Base-by-base conservation (phyloP, 2,888 invertebrate genomes). In the Dryobota labecula region DNA sequence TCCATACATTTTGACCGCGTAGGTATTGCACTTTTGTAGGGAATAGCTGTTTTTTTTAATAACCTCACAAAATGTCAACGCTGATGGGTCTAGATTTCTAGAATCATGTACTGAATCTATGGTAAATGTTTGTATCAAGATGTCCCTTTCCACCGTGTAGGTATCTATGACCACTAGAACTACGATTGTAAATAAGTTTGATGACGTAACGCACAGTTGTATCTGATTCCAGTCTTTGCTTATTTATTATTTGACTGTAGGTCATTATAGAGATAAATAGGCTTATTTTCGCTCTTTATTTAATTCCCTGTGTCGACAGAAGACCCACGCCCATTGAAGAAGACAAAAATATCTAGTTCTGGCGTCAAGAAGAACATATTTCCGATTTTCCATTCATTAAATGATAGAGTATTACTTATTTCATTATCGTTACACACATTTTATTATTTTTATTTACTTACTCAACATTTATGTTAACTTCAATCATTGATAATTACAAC, bases 141-240 rank as follows among this genome's bases (percentile, higher is more conserved):
- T 43, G 20, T 43, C 7, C 7, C 2, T 20, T 20, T 45, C 43
- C 8, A 45, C 20, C 43, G 43, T 45, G n/a, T n/a, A n/a, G n/a
- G 45, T 20, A 13, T 27, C 11, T 24, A 18, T n/a, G 6, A 7
- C 8, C 30, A 3, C 27, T 60, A n/a, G 43, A 67, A 60, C 53
- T 53, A 20, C 47, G 24, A 53, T 24, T 13, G 11, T 11, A 69
- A 60, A 49, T 47, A 68, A 69, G 9, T 5, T 13, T 43, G 11
- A 45, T 53, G 15, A 13, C 30, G 4, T 2, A 49, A 47, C 20
- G 15, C 27, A 30, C 33, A 5, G 13, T 51, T 18, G 9, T 30
- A 51, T 18, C 15, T 27, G 18, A 51, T 27, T 27, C 15, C 24
- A 53, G 18, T 53, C 9, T 27, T 27, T 18, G 1, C 2, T 27